Evolutionary conservation across 2,113 vertebrate species (phyloP).

Genomic region (Protobothrops mucrosquamatus): DNA sequence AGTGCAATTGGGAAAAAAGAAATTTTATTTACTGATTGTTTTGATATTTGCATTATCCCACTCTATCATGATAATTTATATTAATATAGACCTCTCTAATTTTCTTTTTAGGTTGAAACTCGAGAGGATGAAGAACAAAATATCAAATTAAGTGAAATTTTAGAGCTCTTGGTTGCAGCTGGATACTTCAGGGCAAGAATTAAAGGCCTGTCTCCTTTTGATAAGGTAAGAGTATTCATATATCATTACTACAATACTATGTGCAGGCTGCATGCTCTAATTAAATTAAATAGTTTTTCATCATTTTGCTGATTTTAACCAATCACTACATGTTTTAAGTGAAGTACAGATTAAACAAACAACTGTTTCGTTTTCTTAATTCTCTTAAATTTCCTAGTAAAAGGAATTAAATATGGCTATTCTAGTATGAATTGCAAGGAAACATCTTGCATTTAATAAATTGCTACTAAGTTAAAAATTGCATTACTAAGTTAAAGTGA

Average conservation of each 20-base stretch:
- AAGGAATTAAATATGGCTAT: not conserved
- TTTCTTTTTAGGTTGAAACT: slow-evolving; percentile 83
- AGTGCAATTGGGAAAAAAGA: not conserved
- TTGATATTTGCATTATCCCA: not conserved
- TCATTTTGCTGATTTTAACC: not conserved
- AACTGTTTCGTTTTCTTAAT: not conserved
- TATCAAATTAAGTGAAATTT: slow-evolving; percentile 88
- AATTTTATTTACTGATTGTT: not conserved
- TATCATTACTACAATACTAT: not conserved
- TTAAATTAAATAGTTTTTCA: not conserved
- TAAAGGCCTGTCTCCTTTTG: slow-evolving; percentile 94
- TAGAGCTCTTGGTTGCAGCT: slow-evolving; percentile 94
- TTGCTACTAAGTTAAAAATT: not conserved
- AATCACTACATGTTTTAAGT: not conserved
- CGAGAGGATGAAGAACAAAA: slow-evolving; percentile 97
- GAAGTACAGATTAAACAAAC: not conserved
- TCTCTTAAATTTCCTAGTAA: not conserved
- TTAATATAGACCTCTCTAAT: not conserved
- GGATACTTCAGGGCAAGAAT: slow-evolving; percentile 97
- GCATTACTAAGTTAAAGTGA: not conserved
- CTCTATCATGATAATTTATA: not conserved
- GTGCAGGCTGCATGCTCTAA: accelerated
- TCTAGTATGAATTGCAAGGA: not conserved
- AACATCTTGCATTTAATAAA: not conserved
- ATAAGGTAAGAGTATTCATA: slow-evolving; percentile 78